Evolutionary conservation across 2,888 invertebrate species (phyloP).

Genomic region (Thalpophila matura): DNA sequence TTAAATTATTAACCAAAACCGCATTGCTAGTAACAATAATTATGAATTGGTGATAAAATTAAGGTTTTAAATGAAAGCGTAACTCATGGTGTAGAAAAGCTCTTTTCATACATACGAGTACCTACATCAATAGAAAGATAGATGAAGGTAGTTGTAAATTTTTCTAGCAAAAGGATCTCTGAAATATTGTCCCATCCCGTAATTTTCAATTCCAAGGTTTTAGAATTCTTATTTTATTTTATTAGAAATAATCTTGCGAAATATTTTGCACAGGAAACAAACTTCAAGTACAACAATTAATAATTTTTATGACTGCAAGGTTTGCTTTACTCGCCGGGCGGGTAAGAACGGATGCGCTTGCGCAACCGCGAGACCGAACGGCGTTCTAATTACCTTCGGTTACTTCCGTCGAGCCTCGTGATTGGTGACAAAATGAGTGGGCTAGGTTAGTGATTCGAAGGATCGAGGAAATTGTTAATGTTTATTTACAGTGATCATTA

Average conservation of each 20-base stretch:
- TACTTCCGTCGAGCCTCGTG: constrained; percentile 51
- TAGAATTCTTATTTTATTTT: no score
- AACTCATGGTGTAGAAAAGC: no score
- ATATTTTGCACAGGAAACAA: constrained; percentile 47
- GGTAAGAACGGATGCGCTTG: constrained; percentile 66
- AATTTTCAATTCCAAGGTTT: no score
- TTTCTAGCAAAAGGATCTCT: no score
- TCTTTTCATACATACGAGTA: no score
- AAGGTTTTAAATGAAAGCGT: no score
- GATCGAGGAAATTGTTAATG: constrained; percentile 14
- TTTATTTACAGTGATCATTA: neutral
- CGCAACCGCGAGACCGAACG: constrained; percentile 63
- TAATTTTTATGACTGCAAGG: constrained; percentile 44
- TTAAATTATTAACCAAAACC: neutral
- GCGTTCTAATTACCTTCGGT: constrained; percentile 63
- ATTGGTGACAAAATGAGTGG: constrained; percentile 58
- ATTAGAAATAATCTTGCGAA: no score
- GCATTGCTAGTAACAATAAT: neutral
- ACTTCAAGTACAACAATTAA: constrained; percentile 31
- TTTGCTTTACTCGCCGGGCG: constrained; percentile 34
- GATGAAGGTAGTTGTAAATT: no score
- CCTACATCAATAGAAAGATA: no score
- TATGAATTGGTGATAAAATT: no score
- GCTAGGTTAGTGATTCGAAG: constrained; percentile 48
- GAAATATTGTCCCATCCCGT: no score